Evolutionary conservation across 2,888 invertebrate species (phyloP).

Genomic region (Drosophila anceps): DNA sequence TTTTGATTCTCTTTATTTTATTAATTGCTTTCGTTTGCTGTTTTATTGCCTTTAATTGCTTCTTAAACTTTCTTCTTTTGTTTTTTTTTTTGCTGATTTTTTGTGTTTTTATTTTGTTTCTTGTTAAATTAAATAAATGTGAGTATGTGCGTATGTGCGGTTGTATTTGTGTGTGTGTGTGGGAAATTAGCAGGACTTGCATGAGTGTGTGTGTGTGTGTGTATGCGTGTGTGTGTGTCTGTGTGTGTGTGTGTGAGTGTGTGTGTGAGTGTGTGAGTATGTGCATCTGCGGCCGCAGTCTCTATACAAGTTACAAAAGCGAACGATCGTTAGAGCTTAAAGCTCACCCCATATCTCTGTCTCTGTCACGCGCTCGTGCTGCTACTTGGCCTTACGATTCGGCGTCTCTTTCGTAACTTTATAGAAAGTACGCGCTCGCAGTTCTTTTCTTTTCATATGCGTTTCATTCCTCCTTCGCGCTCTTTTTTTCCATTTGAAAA

Average conservation of each 20-base stretch:
- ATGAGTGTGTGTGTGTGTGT: conserved; percentile 24
- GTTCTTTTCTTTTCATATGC: conserved; percentile 50
- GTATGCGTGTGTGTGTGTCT: conserved; percentile 20
- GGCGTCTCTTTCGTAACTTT: conserved; percentile 79
- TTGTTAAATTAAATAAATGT: conserved; percentile 73
- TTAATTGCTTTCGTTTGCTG: conserved; percentile 54
- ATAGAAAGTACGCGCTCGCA: conserved; percentile 83
- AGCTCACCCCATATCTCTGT: conserved; percentile 44
- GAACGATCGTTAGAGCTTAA: conserved; percentile 50
- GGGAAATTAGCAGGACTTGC: conserved; percentile 45
- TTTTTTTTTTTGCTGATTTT: conserved; percentile 31
- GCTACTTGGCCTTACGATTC: conserved; percentile 21
- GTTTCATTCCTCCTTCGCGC: conserved; percentile 27
- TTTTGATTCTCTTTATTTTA: conserved; percentile 33
- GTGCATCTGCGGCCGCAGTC: conserved; percentile 76
- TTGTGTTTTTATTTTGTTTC: conserved; percentile 32
- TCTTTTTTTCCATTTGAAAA: conserved; percentile 33
- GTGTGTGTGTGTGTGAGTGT: conserved; percentile 16
- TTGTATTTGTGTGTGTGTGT: conserved; percentile 27
- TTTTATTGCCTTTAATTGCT: conserved; percentile 49
- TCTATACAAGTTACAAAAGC: conserved; percentile 84
- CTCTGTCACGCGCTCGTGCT: conserved; percentile 13
- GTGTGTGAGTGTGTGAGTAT: conserved; percentile 34
- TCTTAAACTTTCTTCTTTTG: conserved; percentile 10
- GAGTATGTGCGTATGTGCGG: conserved; percentile 50